These are phyloP conservation scores for Drosophila pachea DNA, from an alignment of 1,140 invertebrate genomes.

Conservation along the genomic window DNA sequence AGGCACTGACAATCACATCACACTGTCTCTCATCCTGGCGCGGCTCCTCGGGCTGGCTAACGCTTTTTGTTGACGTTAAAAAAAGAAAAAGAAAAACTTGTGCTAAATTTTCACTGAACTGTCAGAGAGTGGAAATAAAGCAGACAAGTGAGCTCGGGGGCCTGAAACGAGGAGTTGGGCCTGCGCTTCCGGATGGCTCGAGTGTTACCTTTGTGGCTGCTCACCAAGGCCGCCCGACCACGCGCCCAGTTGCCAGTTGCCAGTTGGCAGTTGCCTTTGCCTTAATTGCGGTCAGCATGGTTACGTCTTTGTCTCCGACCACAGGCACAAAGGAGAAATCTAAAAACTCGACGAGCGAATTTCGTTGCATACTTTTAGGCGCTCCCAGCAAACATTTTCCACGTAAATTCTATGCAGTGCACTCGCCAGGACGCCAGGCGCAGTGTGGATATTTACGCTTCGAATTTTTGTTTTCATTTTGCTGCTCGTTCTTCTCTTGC, in stretches of 20 bases:
- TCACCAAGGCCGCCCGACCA: slow-evolving; percentile 33
- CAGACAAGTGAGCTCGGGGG: neutral
- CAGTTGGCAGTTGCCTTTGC: slow-evolving; percentile 35
- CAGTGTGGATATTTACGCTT: slow-evolving; percentile 34
- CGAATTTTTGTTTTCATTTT: slow-evolving; percentile 8
- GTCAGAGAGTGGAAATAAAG: slow-evolving; percentile 34
- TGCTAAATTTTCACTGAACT: slow-evolving; percentile 67
- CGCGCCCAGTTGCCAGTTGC: slow-evolving; percentile 1
- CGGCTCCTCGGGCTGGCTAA: slow-evolving; percentile 28
- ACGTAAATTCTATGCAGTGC: slow-evolving; percentile 45
- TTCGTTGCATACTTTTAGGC: slow-evolving; percentile 58
- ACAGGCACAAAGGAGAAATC: slow-evolving; percentile 41
- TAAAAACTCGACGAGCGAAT: slow-evolving; percentile 37
- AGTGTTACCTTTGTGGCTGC: slow-evolving; percentile 40
- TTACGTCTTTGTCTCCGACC: slow-evolving; percentile 55
- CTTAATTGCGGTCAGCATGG: slow-evolving; percentile 72
- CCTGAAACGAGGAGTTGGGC: neutral
- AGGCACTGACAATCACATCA: slow-evolving; percentile 25
- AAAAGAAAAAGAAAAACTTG: slow-evolving; percentile 62
- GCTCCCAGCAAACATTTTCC: slow-evolving; percentile 44
- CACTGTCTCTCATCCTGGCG: neutral
- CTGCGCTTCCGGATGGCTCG: neutral
- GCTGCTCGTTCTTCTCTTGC: slow-evolving; percentile 10
- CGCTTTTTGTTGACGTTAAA: slow-evolving; percentile 55
- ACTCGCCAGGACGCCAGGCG: neutral